Conservation (phyloP, 2,888 invertebrate species). For the Caenorhabditis sp. region DNA sequence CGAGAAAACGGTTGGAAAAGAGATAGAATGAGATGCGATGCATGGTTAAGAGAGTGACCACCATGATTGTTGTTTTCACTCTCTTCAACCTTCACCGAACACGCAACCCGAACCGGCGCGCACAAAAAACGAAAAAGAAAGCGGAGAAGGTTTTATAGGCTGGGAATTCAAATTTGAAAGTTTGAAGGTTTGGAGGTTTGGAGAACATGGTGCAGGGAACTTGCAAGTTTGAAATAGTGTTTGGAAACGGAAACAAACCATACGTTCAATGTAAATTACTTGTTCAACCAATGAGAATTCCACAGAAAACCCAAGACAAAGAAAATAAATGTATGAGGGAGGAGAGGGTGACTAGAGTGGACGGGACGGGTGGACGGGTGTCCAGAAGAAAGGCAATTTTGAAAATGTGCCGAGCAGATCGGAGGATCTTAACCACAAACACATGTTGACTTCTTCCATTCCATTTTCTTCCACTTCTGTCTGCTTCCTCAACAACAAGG, state of each 20-base stretch:
- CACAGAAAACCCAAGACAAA: not conserved
- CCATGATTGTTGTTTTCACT: slow-evolving; percentile 58
- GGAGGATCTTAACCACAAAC: slow-evolving; percentile 33
- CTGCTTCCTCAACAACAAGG: too few species aligned
- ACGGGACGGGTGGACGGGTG: not conserved
- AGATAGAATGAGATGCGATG: not conserved
- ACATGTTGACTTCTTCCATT: slow-evolving; percentile 33
- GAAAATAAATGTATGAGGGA: not conserved
- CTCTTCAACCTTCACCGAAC: slow-evolving; percentile 61
- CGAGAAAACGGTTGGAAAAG: not conserved
- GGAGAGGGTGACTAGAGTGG: not conserved
- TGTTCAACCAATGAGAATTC: too few species aligned
- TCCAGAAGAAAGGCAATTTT: slow-evolving; percentile 44
- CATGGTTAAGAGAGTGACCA: slow-evolving; percentile 42
- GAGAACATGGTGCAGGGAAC: too few species aligned
- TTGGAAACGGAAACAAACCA: too few species aligned
- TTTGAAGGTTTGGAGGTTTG: too few species aligned
- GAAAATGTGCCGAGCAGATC: slow-evolving; percentile 34
- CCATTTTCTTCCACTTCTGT: too few species aligned
- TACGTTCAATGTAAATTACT: too few species aligned
- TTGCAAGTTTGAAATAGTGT: too few species aligned
- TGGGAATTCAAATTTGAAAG: slow-evolving; percentile 16
- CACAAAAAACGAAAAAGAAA: slow-evolving; percentile 8
- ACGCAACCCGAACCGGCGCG: slow-evolving; percentile 23
- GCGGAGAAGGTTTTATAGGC: not conserved